Percentiles rank a stretch among this genome's conserved stretches.
Conservation (phyloP, 2,113 vertebrate species). For the Xiphorhynchus elegans region DNA sequence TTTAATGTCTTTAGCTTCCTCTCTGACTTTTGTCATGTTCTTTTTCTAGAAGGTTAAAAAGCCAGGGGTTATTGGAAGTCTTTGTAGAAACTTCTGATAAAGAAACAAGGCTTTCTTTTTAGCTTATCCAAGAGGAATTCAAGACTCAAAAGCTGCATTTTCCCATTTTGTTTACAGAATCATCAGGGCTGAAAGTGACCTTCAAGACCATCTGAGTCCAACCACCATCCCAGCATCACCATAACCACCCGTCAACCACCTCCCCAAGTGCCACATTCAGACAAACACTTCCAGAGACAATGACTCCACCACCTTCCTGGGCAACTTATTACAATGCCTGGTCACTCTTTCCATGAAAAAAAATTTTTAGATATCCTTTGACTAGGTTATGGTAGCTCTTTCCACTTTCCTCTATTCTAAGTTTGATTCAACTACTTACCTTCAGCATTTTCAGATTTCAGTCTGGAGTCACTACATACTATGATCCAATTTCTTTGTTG, state of each 20-base stretch:
- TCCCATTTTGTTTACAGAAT: neutral
- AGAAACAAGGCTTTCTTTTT: neutral
- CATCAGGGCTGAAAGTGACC: neutral
- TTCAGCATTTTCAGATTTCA: neutral
- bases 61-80: neutral
- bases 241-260: neutral
- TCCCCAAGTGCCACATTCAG: neutral
- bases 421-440: neutral
- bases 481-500: neutral
- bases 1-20: neutral
- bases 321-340: neutral
- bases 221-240: neutral
- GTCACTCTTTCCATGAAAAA: neutral
- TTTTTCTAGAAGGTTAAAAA: neutral
- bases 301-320: neutral
- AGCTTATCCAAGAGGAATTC: neutral
- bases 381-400: neutral
- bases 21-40: neutral
- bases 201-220: neutral
- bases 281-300: neutral
- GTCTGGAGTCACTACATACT: neutral
- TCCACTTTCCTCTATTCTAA: neutral
- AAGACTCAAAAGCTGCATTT: neutral
- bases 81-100: neutral
- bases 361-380: neutral